phyloP scores from a whole-genome alignment of 2,888 invertebrate genomes.

The Candidula unifasciata region DNA sequence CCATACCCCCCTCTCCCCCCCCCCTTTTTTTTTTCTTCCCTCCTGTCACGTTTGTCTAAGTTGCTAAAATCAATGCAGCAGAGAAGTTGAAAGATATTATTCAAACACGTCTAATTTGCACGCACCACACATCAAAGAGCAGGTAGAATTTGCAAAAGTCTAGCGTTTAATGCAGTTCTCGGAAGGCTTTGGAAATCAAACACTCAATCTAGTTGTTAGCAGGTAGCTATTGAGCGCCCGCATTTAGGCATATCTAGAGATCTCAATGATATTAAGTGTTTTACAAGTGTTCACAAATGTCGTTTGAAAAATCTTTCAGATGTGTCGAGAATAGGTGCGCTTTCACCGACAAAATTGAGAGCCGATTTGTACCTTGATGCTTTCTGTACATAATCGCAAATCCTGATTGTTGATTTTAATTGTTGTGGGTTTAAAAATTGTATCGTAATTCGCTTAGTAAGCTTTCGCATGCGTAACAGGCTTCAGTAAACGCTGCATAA shows the following conservation, averaged over 20 bases:
- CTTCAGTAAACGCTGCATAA: too few relatives aligned
- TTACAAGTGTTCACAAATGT: neutral
- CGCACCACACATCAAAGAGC: slow-evolving; percentile 15
- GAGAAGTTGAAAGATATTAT: slow-evolving; percentile 9
- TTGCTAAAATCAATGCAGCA: slow-evolving; percentile 18
- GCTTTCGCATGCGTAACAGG: too few relatives aligned
- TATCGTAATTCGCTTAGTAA: too few relatives aligned
- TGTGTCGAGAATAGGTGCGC: neutral
- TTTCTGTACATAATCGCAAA: neutral
- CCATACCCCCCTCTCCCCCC: too few relatives aligned
- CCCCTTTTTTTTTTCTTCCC: too few relatives aligned
- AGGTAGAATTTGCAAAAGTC: slow-evolving; percentile 13
- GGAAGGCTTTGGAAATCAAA: neutral
- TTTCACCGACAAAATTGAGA: too few relatives aligned
- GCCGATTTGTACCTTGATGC: neutral
- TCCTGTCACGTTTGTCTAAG: neutral
- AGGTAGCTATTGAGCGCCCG: neutral
- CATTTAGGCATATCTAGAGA: neutral
- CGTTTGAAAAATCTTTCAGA: neutral
- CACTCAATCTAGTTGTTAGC: slow-evolving; percentile 10
- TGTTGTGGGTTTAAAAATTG: too few relatives aligned
- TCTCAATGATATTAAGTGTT: neutral
- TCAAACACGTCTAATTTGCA: slow-evolving; percentile 18
- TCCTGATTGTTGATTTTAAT: neutral
- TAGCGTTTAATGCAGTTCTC: slow-evolving; percentile 16